Percentiles rank a stretch among this genome's conserved stretches.
These are phyloP conservation scores for Hanleya hanleyi DNA, from an alignment of 2,888 invertebrate genomes.

Conservation along the genomic window DNA sequence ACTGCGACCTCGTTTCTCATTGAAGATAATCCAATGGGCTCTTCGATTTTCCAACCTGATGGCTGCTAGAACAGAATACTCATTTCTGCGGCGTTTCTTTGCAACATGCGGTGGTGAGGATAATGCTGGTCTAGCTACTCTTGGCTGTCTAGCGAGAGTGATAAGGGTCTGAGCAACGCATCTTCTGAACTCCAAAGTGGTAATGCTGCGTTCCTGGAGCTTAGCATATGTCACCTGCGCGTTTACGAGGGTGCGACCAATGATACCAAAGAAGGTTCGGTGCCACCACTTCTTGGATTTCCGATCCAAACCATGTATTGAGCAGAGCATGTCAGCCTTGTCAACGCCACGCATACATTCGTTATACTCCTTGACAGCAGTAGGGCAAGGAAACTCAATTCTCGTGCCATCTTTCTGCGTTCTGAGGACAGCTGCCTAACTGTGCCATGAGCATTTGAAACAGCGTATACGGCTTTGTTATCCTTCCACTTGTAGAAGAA, in stretches of 20 bases:
- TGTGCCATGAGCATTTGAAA: neutral
- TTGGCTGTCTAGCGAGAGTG: neutral
- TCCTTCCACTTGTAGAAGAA: neutral
- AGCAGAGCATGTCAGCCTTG: neutral
- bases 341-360: neutral
- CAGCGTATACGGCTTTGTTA: neutral
- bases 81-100: neutral
- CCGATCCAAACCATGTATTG: neutral
- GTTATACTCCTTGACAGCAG: neutral
- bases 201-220: neutral
- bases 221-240: neutral
- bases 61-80: neutral
- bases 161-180: neutral
- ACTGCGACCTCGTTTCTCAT: neutral
- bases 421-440: neutral
- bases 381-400: neutral
- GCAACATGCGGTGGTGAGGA: neutral
- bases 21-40: slow-evolving; percentile 1
- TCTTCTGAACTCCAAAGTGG: neutral
- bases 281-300: neutral
- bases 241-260: neutral
- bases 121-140: neutral
- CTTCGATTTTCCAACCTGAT: neutral
- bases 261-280: neutral
- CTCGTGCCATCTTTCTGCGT: neutral